Conservation (phyloP, 2,797 vertebrate genomes). For the Pygocentrus nattereri region DNA sequence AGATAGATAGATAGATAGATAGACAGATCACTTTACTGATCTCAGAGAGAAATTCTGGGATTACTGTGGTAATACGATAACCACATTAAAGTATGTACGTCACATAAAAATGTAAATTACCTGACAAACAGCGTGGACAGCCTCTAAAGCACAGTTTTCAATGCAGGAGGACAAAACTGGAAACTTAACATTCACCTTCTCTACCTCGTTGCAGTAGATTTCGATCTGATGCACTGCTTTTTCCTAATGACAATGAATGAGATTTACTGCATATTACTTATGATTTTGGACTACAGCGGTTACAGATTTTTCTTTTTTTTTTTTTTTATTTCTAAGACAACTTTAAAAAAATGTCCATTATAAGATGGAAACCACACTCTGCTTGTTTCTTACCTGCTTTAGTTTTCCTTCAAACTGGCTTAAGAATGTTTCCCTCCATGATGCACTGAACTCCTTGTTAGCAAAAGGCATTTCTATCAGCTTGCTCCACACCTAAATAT, state of each 20-base stretch:
- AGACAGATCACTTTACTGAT: no score
- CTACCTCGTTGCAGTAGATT: constrained; percentile 77
- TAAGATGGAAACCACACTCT: no score
- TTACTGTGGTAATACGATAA: no score
- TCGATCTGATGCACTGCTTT: constrained; percentile 73
- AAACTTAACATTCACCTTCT: neutral
- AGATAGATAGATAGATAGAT: no score
- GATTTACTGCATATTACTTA: no score
- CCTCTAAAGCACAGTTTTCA: constrained; percentile 85
- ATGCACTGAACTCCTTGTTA: constrained; percentile 62
- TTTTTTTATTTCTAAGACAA: no score
- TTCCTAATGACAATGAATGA: constrained; percentile 73
- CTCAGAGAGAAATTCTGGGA: no score
- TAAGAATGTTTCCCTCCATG: constrained; percentile 80
- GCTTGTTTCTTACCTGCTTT: constrained; percentile 75
- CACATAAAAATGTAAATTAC: constrained; percentile 70
- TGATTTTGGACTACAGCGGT: neutral
- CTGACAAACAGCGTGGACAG: constrained; percentile 86
- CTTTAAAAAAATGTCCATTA: no score
- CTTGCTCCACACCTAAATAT: constrained; percentile 85
- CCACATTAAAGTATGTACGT: no score
- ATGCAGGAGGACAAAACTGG: constrained; percentile 67
- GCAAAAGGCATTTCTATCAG: constrained; percentile 81
- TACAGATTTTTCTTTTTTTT: neutral
- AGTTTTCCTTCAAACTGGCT: constrained; percentile 83